Percentiles rank a stretch among this genome's conserved stretches.
phyloP scores from a whole-genome alignment of 2,888 invertebrate genomes.

The Pristionchus mayeri region DNA sequence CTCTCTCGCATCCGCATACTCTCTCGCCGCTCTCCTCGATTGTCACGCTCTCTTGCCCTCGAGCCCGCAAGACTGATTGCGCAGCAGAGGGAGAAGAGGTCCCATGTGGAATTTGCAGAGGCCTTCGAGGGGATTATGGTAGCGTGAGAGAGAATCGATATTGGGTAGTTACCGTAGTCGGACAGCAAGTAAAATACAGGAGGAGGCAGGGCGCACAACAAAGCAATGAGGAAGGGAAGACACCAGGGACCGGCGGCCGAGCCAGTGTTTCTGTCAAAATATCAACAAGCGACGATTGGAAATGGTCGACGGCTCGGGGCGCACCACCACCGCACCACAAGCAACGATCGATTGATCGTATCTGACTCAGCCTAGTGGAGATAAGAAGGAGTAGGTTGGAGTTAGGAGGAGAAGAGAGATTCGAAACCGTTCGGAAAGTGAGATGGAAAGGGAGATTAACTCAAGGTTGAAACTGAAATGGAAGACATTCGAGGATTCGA shows the following conservation, averaged over 20 bases:
- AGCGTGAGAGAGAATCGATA: not conserved
- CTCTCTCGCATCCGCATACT: not conserved
- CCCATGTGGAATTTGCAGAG: conserved; percentile 5
- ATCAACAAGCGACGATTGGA: not conserved
- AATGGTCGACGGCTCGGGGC: not conserved
- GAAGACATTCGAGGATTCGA: too few species aligned
- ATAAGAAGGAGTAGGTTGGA: not conserved
- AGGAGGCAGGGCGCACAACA: not conserved
- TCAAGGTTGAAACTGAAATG: not conserved
- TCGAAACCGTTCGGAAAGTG: not conserved
- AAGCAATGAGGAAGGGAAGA: not conserved
- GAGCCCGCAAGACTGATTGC: conserved; percentile 34
- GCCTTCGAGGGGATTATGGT: not conserved
- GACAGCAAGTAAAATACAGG: not conserved
- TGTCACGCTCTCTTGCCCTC: not conserved
- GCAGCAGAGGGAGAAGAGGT: not conserved
- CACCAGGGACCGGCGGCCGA: not conserved
- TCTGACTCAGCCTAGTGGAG: not conserved
- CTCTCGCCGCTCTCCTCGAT: conserved; percentile 20
- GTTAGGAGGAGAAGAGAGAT: too few species aligned
- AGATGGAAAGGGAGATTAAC: not conserved
- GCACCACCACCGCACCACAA: not conserved
- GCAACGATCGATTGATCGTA: not conserved
- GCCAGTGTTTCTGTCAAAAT: not conserved
- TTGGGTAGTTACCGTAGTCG: not conserved